These are phyloP conservation scores for Strix uralensis DNA, from an alignment of 2,113 vertebrate species.

Conservation along the genomic window DNA sequence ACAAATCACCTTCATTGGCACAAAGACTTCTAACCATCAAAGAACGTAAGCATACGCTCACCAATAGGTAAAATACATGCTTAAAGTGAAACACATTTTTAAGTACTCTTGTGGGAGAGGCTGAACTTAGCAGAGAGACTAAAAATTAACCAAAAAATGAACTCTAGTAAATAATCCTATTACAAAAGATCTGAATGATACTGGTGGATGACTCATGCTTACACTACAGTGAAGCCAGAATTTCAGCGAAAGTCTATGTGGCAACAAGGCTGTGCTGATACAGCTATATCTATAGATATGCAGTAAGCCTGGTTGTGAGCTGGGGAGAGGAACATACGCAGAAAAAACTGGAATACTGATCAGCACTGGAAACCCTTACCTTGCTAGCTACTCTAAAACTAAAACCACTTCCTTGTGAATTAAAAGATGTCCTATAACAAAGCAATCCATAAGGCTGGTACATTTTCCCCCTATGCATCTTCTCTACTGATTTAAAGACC, in stretches of 20 bases:
- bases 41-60: background rate
- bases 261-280: background rate
- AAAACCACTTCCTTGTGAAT: background rate
- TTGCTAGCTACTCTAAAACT: background rate
- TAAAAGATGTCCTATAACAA: background rate
- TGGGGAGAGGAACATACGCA: background rate
- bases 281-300: background rate
- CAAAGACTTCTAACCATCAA: background rate
- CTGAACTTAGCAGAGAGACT: background rate
- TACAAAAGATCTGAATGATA: background rate
- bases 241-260: rapidly evolving
- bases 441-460: background rate
- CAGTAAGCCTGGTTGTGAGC: background rate
- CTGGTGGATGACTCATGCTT: background rate
- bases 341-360: background rate
- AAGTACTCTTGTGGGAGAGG: background rate
- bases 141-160: background rate
- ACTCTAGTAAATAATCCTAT: background rate
- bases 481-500: background rate
- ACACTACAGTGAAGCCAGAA: background rate
- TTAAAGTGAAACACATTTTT: background rate
- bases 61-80: background rate
- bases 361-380: rapidly evolving
- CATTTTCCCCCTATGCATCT: background rate
- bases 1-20: background rate